Evolutionary conservation across 2,797 vertebrate genomes (phyloP), one percentile per base, ranked within the genome.

Genomic region (Picus viridis): DNA sequence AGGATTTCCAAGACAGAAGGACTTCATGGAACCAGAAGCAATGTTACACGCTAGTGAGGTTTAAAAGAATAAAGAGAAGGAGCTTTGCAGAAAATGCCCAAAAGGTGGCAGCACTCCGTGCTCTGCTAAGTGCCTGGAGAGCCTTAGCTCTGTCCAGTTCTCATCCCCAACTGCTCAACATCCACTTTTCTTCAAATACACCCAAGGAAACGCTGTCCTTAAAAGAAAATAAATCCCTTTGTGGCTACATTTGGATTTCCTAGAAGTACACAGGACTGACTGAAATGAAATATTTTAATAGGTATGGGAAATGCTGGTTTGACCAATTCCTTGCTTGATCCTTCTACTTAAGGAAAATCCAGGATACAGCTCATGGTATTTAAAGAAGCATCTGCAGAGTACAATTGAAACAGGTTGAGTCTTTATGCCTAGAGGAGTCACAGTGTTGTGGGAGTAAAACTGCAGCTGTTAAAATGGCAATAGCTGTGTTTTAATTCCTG

Each of bases 31-130:
- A 92, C 93, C 94, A 95, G 87, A 92, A 89, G 82, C 64, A 69
- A n/a, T 19, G 34, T 81, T 93, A 47, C 17, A 26, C 6, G 2
- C 5, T 29, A 27, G 8, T 5, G 61, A 79, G 34, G 22, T 63
- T 67, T 86, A 39, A 3, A 57, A 80, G 76, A 59, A 27, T 9
- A 30, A 20, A 29, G 30, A 18, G 41, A 59, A 29, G 3, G 4
- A 1, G 39, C 23, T 20, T 86, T 92, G 22, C 75, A 56, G 19
- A 13, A 70, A 94, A 49, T 77, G 63, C 62, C 97, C 97, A 73
- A 97, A 90, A 98, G 97, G 90, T 97, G 97, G 97, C 97, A 97
- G 96, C 94, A 93, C 94, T 57, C 27, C 64, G 90, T 45, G 73
- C 93, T 70, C 80, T 39, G 82, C 22, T 68, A 43, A 26, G 51